Percentiles rank a stretch among this genome's conserved stretches.
These are phyloP conservation scores for Henricia sp. DNA, from an alignment of 53 echinoderm and acorn worm genomes.

Conservation along the genomic window DNA sequence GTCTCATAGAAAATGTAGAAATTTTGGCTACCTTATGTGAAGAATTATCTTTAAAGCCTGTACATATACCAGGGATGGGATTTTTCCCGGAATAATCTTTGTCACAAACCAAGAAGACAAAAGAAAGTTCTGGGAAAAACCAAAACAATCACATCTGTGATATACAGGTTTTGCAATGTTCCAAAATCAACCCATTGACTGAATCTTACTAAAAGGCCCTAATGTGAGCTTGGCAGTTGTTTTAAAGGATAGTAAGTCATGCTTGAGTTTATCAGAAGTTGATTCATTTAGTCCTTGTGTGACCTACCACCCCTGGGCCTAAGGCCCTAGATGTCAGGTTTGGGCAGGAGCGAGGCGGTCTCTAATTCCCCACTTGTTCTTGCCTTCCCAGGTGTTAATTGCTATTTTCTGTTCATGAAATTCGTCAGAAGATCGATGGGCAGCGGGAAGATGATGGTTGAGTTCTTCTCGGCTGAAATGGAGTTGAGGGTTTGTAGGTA, in stretches of 20 bases:
- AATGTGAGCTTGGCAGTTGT: neutral
- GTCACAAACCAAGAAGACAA: too few relatives aligned
- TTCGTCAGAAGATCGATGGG: constrained; percentile 81
- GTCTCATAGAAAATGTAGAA: too few relatives aligned
- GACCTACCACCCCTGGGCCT: too few relatives aligned
- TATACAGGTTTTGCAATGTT: neutral
- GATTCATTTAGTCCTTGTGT: neutral
- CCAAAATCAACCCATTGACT: neutral
- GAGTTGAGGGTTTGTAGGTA: constrained; percentile 96
- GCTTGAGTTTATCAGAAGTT: neutral
- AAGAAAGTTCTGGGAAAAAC: too few relatives aligned
- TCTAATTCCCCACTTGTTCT: neutral
- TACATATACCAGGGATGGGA: too few relatives aligned
- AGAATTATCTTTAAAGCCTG: too few relatives aligned
- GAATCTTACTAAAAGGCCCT: neutral
- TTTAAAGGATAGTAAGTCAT: neutral
- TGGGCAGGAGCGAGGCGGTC: neutral
- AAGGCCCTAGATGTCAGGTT: neutral
- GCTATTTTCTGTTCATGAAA: constrained; percentile 14
- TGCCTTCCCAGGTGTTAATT: neutral
- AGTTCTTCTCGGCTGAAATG: constrained; percentile 98
- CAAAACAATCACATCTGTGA: neutral
- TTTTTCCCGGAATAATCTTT: neutral
- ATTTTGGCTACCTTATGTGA: too few relatives aligned
- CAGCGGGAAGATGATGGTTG: constrained; percentile 97